phyloP scores from a whole-genome alignment of 2,113 vertebrate genomes.

The Pitta sordida region DNA sequence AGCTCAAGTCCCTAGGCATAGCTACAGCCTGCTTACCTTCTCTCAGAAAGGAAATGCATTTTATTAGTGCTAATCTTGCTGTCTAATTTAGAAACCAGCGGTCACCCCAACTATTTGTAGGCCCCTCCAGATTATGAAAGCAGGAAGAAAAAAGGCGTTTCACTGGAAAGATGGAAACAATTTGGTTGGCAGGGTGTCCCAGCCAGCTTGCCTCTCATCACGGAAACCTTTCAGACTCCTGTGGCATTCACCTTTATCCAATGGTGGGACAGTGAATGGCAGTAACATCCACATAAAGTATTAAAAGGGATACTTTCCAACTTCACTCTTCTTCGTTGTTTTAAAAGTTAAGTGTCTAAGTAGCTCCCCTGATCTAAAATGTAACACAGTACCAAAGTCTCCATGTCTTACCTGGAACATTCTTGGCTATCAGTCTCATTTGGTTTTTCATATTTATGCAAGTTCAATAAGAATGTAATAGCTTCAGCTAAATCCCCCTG shows the following conservation, averaged over 20 bases:
- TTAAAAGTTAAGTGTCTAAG: neutral
- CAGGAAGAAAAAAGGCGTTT: neutral
- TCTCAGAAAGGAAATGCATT: slow-evolving; percentile 27
- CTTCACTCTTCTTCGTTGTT: neutral
- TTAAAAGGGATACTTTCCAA: neutral
- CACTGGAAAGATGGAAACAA: slow-evolving; percentile 43
- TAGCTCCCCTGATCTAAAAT: neutral
- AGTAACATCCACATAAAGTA: neutral
- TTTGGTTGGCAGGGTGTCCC: neutral
- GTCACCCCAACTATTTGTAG: neutral
- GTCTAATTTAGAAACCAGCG: slow-evolving; percentile 38
- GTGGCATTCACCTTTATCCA: neutral
- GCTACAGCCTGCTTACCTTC: neutral
- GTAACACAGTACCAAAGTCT: neutral
- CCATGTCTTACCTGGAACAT: neutral
- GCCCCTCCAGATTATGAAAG: slow-evolving; percentile 24
- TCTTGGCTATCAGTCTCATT: neutral
- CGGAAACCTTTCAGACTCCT: slow-evolving; percentile 4
- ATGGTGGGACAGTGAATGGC: neutral
- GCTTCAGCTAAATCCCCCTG: neutral
- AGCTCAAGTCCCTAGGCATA: neutral
- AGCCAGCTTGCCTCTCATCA: slow-evolving; percentile 24
- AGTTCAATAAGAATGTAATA: neutral
- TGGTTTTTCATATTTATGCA: neutral
- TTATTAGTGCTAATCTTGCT: slow-evolving; percentile 20